A percentile compares a stretch with the other conserved stretches of the same genome.
Conservation (phyloP, 2,888 invertebrate genomes). For the Erynnis tages region DNA sequence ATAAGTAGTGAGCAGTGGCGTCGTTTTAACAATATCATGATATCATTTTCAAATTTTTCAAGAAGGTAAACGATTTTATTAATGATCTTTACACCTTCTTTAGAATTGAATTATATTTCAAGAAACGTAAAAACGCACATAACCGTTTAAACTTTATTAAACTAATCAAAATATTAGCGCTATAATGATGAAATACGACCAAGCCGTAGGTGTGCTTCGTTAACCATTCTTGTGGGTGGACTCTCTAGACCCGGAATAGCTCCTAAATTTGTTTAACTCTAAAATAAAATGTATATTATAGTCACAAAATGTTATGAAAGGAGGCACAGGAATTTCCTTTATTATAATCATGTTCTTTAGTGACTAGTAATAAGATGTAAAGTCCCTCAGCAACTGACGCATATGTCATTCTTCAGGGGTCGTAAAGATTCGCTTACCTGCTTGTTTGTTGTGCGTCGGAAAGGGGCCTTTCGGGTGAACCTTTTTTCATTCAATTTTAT, state of each 20-base stretch:
- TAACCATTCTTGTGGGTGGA: background rate
- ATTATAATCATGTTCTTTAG: conserved; percentile 54
- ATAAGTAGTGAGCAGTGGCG: too few relatives aligned
- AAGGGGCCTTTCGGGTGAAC: conserved; percentile 68
- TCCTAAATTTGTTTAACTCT: conserved; percentile 8
- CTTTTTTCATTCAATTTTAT: conserved; percentile 77
- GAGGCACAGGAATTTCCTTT: conserved; percentile 34
- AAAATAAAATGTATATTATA: conserved; percentile 11
- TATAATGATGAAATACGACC: conserved; percentile 6
- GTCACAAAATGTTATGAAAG: conserved; percentile 1
- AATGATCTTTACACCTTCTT: too few relatives aligned
- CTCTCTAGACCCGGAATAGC: background rate
- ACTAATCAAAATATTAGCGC: conserved; percentile 3
- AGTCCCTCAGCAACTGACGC: conserved; percentile 59
- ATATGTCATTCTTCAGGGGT: conserved; percentile 70
- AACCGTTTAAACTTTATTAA: conserved; percentile 5
- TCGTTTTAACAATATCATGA: too few relatives aligned
- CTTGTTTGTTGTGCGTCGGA: conserved; percentile 76
- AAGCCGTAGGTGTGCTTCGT: background rate
- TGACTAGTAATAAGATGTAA: conserved; percentile 64
- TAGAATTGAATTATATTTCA: too few relatives aligned
- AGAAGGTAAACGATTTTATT: too few relatives aligned
- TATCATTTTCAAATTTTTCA: too few relatives aligned
- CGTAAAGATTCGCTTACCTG: conserved; percentile 79
- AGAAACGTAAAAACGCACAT: too few relatives aligned